Percentiles rank a stretch among this genome's conserved stretches.
Evolutionary conservation across 1,140 invertebrate genomes (phyloP).

Genomic region (Drosophila paulistorum): DNA sequence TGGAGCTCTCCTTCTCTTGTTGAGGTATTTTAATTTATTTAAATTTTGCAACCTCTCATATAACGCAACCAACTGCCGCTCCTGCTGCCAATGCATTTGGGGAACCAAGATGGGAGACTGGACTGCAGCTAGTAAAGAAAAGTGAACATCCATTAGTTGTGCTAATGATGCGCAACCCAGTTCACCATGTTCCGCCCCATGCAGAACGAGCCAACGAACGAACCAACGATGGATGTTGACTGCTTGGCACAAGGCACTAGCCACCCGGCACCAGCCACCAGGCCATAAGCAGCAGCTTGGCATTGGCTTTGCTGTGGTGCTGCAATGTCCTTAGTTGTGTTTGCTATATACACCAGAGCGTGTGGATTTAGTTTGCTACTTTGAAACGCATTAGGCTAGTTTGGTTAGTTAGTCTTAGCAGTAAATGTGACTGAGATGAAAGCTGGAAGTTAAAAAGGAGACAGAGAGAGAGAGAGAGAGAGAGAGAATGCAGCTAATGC

Average conservation of each 20-base stretch:
- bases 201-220: slow-evolving; percentile 22
- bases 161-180: slow-evolving; percentile 82
- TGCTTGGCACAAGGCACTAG: slow-evolving; percentile 8
- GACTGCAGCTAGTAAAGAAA: slow-evolving; percentile 62
- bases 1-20: neutral
- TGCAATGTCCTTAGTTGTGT: slow-evolving; percentile 7
- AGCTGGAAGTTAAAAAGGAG: neutral
- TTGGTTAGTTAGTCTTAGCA: slow-evolving; percentile 61
- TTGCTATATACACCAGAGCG: slow-evolving; percentile 31
- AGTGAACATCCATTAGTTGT: slow-evolving; percentile 82
- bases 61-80: slow-evolving; percentile 29
- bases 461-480: neutral
- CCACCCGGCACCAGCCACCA: slow-evolving; percentile 23
- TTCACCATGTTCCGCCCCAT: slow-evolving; percentile 67
- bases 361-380: slow-evolving; percentile 57
- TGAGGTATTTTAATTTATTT: slow-evolving; percentile 80
- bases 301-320: neutral
- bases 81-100: slow-evolving; percentile 50
- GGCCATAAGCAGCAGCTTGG: slow-evolving; percentile 7
- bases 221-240: slow-evolving; percentile 8
- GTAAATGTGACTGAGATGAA: neutral
- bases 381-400: slow-evolving; percentile 70
- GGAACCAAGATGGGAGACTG: slow-evolving; percentile 33
- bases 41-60: slow-evolving; percentile 68
- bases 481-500: slow-evolving; percentile 43